Evolutionary conservation across 2,113 vertebrate genomes (phyloP).

Genomic region (Galeopterus variegatus): DNA sequence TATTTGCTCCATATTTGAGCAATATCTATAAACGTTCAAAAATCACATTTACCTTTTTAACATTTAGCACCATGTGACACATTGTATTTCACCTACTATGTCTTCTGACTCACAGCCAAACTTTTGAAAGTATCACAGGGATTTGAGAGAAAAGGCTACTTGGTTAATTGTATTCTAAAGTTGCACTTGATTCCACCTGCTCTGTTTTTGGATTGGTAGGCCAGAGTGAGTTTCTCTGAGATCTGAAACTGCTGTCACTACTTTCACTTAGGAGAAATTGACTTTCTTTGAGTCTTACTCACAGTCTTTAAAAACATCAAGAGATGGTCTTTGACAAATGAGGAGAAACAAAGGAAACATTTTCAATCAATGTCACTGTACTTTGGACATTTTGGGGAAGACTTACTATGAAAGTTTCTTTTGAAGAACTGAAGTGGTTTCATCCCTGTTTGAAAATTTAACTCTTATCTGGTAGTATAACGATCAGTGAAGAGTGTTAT

Average conservation of each 20-base stretch:
- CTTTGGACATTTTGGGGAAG: neutral
- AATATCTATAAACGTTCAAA: neutral
- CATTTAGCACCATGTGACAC: neutral
- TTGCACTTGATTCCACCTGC: neutral
- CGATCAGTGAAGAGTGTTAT: neutral
- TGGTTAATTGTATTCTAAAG: neutral
- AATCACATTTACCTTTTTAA: neutral
- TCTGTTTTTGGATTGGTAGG: neutral
- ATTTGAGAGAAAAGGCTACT: neutral
- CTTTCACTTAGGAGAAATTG: neutral
- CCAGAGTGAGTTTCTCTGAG: neutral
- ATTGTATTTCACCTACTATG: neutral
- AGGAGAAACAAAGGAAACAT: neutral
- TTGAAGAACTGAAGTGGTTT: neutral
- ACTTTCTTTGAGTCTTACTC: constrained; percentile 8
- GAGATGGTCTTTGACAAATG: neutral
- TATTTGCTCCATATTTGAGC: neutral
- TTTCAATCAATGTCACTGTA: neutral
- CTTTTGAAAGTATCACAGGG: neutral
- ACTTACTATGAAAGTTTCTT: neutral
- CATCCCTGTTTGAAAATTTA: neutral
- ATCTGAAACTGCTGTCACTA: neutral
- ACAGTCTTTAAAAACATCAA: neutral
- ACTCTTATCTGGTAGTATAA: neutral
- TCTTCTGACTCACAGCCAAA: neutral